A percentile compares a stretch with the other conserved stretches of the same genome.
Conservation (phyloP, 2,888 invertebrate genomes). For the Bimastos eiseni region DNA sequence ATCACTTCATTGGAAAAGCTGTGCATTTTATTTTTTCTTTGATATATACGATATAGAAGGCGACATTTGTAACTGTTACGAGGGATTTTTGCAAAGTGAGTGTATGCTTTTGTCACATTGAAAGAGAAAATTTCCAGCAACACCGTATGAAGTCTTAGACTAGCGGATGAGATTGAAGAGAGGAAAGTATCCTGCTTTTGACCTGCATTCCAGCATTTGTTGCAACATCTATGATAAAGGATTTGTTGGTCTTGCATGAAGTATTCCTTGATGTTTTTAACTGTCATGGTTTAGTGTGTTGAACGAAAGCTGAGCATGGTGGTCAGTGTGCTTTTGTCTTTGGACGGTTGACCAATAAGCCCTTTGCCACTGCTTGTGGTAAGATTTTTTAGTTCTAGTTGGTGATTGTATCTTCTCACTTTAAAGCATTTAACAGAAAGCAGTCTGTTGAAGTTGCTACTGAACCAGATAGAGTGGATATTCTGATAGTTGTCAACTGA, state of each 20-base stretch:
- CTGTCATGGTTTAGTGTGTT: not conserved
- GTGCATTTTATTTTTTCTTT: not conserved
- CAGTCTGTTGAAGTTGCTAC: not conserved
- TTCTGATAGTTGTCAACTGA: not conserved
- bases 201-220: not conserved
- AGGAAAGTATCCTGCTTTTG: not conserved
- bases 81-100: not conserved
- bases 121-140: not conserved
- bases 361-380: not conserved
- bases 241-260: not conserved
- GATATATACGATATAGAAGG: not conserved
- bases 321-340: not conserved
- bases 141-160: not conserved
- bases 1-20: not conserved
- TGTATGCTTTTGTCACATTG: not conserved
- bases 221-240: not conserved
- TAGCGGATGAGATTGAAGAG: not conserved
- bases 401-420: not conserved
- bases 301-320: not conserved
- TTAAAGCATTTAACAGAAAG: not conserved
- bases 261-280: not conserved
- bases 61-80: not conserved
- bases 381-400: not conserved
- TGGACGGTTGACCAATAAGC: not conserved
- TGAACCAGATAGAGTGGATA: not conserved